Base-by-base conservation (phyloP, 2,888 invertebrate genomes). In the Acleris laterana region DNA sequence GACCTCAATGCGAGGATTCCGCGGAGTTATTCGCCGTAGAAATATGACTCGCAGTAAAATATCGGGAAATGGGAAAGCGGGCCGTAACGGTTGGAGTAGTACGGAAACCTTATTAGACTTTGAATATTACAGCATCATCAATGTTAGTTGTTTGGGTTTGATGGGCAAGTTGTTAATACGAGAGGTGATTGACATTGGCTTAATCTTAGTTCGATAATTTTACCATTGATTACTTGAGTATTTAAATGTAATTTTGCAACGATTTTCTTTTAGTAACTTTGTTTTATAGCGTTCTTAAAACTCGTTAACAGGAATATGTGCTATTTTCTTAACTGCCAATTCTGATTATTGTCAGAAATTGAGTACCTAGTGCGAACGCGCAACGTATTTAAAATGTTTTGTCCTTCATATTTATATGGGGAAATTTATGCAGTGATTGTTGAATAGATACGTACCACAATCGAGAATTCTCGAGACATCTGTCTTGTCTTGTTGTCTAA, bases 21-120 rank as follows among this genome's bases (percentile, higher is more conserved):
- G 73, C 77, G 77, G 77, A 80, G 82, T 84, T 83, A 83, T 87
- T 77, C 80, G 81, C 76, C 74, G 76, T 81, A 57, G 83, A 90
- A 85, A 90, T 90, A 89, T 88, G 82, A 84, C 82, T 79, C 80
- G 85, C 85, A 89, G 90, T 91, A 92, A 92, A 92, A 92, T 87
- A 85, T 77, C 74, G 80, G 84, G 81, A 84, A 90, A 89, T 86
- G 84, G 85, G 81, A 85, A 79, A 85, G 85, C 85, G 80, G 88
- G 87, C 81, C 80, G 78, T 75, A 74, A 75, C 79, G 79, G 81
- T 80, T 81, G 80, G 78, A 82, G 82, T 44, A 20, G 17, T 25
- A 63, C 44, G 44, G 51, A 52, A 51, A 46, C 28, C 55, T 50
- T 65, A 59, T 53, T 28, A 55, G n/a, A 48, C 46, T 48, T 48